These are phyloP conservation scores for Zonitis immaculata DNA, from an alignment of 2,888 invertebrate species.

Conservation along the genomic window DNA sequence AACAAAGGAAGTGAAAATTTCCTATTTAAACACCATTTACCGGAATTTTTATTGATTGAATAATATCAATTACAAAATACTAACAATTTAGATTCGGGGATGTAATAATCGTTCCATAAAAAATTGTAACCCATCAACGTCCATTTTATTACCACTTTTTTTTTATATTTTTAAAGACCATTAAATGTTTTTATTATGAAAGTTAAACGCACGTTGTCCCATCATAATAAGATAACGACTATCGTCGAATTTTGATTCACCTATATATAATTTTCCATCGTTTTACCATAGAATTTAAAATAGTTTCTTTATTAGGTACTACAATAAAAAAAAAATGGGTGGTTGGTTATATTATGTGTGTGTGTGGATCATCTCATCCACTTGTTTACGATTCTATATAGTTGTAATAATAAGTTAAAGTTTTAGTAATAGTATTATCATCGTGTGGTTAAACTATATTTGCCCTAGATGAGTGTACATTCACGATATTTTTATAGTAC, in stretches of 20 bases:
- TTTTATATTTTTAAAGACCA: neutral
- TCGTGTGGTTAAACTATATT: slow-evolving; percentile 40
- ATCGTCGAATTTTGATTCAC: neutral
- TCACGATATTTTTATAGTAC: slow-evolving; percentile 47
- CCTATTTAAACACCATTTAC: too few relatives aligned
- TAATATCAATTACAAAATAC: neutral
- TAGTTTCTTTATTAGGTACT: too few relatives aligned
- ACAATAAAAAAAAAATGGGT: neutral
- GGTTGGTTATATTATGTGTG: too few relatives aligned
- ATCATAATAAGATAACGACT: neutral
- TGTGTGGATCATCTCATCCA: slow-evolving; percentile 42
- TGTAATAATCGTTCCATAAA: neutral
- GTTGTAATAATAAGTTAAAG: too few relatives aligned
- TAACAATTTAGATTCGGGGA: neutral
- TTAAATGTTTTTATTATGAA: neutral
- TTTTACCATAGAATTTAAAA: too few relatives aligned
- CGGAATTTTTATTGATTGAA: too few relatives aligned
- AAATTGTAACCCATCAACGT: neutral
- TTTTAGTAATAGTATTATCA: slow-evolving; percentile 40
- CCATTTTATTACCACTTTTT: neutral
- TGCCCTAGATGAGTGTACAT: slow-evolving; percentile 43
- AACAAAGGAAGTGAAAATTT: too few relatives aligned
- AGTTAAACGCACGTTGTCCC: neutral
- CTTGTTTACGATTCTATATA: slow-evolving; percentile 42
- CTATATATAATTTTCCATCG: neutral